Evolutionary conservation across 2,113 vertebrate species (phyloP).

Genomic region (Malurus alboscapulatus): DNA sequence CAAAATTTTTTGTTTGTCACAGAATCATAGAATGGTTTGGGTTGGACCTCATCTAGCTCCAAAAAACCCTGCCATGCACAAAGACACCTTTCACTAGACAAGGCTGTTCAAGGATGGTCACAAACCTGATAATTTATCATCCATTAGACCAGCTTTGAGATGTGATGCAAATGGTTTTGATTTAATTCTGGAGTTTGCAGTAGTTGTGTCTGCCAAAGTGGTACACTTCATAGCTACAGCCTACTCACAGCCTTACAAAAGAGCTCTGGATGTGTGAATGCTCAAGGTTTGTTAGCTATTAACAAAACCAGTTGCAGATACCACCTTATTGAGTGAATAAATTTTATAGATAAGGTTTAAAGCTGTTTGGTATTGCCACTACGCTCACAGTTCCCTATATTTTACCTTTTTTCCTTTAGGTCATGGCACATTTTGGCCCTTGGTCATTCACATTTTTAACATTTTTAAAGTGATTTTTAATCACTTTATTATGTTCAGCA

Average conservation of each 20-base stretch:
- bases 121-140: neutral
- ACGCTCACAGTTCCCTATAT: neutral
- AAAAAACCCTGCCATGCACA: neutral
- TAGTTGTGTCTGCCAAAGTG: neutral
- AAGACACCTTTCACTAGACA: neutral
- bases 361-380: neutral
- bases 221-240: neutral
- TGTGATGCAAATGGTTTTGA: fast-evolving
- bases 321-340: neutral
- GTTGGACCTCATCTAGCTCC: neutral
- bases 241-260: neutral
- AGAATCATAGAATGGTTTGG: neutral
- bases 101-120: neutral
- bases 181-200: neutral
- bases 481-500: neutral
- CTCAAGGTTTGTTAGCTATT: neutral
- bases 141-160: neutral
- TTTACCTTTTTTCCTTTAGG: neutral
- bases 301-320: neutral
- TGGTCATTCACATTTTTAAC: neutral
- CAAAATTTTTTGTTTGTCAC: neutral
- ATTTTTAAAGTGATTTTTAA: too few species aligned
- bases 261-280: neutral
- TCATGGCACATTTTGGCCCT: neutral
- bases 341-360: neutral